Evolutionary conservation across 2,888 invertebrate genomes (phyloP), one percentile per base, ranked within the genome.

Genomic region (Pterostichus niger): DNA sequence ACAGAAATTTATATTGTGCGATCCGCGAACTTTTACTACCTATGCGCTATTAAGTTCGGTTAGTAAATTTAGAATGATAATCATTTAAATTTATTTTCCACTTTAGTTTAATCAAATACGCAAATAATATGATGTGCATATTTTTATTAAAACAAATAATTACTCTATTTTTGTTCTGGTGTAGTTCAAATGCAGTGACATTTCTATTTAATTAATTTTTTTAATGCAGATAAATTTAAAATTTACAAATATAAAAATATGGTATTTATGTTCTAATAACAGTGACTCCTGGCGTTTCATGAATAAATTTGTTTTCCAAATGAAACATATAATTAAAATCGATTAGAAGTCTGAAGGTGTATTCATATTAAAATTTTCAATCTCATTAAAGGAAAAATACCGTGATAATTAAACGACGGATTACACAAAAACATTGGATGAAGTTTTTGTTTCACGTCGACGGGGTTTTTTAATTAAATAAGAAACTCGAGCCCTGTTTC

Each of bases 401-500:
- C 68, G 46, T 44, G 68, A 71, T 71, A 71, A 71, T 71, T 71
- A 71, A 71, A 40, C 44, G 44, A 15, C 15, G 44, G 68, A 71
- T 71, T 64, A 64, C 33, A 40, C 13, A 49, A 49, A 49, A 49
- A 49, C 49, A 49, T 7, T 6, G 49, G 13, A 10, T 31, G 35
- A 11, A 33, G 64, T 64, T 64, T 35, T 64, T 64, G 64, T 33
- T n/a, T 31, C 7, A 49, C 49, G n/a, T 64, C 68, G 44, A 44
- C 68, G 13, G 44, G 61, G 78, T 46, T 59, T 75, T 75, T 78
- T 78, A 78, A 78, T 78, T 78, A 78, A 78, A 78, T 78, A 78
- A 78, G 78, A 78, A 78, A 59, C 49, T 75, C 78, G 17, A 31
- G 24, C 13, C 35, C 15, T 9, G 59, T 61, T 78, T 59, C 78